Percentiles rank a stretch among this genome's conserved stretches.
Evolutionary conservation across 2,113 vertebrate genomes (phyloP).

Genomic region (Cisticola juncidis): DNA sequence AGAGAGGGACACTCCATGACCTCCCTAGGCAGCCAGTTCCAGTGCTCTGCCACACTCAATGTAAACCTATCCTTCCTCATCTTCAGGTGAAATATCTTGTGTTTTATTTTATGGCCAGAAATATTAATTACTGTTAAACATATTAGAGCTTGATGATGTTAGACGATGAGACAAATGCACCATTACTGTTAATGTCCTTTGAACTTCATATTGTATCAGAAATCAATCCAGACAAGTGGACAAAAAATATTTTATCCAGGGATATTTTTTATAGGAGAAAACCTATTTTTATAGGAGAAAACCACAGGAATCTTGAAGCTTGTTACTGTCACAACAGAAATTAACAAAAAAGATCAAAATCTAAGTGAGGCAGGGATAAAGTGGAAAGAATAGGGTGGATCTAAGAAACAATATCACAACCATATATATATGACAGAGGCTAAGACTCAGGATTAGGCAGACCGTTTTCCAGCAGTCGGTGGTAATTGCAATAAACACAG

Average conservation of each 20-base stretch:
- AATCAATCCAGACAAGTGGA: not conserved
- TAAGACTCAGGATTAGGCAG: not conserved
- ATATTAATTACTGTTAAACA: not conserved
- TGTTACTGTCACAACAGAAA: not conserved
- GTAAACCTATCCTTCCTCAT: not conserved
- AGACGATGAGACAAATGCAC: not conserved
- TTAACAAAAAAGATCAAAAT: not conserved
- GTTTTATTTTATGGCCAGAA: not conserved
- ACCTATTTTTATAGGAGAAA: not conserved
- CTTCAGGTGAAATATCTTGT: not conserved
- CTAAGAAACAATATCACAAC: not conserved
- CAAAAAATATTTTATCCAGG: not conserved
- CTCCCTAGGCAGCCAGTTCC: not conserved
- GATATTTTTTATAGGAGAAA: not conserved
- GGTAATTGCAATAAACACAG: conserved; percentile 42
- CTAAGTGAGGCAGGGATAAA: not conserved
- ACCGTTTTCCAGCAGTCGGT: conserved; percentile 15
- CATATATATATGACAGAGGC: not conserved
- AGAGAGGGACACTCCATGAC: not conserved
- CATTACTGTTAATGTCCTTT: not conserved
- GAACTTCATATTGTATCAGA: not conserved
- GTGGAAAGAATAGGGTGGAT: not conserved
- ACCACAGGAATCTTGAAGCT: not conserved
- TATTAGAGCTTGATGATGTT: not conserved
- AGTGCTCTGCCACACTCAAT: too few relatives aligned